Base-by-base conservation (phyloP, 2,113 vertebrate species). In the Proteles cristata region DNA sequence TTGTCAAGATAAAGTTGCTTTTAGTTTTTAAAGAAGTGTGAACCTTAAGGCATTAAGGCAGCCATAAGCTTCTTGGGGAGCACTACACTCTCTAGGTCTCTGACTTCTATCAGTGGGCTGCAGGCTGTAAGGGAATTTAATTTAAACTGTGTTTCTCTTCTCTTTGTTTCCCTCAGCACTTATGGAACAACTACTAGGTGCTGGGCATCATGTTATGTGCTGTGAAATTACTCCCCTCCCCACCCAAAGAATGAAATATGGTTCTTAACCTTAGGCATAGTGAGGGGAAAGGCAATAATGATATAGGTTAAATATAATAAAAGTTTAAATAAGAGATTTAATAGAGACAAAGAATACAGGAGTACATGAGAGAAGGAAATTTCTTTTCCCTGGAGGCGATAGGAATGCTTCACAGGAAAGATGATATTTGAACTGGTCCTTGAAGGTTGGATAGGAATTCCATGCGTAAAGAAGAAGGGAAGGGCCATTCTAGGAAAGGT, bases 271-370 rank as follows among this genome's bases (percentile, higher is more conserved):
- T 88, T 58, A 74, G 45, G 35, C 84, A 58, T 16, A 79, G 11
- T 48, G 35, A 58, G 45, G 21, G 28, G 35, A 1, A 21, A 48
- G 14, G 26, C n/a, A 28, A n/a, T 87, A 82, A 50, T 85, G 50
- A 93, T 93, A 15, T 58, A 76, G 82, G 26, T 81, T 94, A 90
- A 80, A 91, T 83, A 77, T 83, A 28, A 81, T 48, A 90, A 66
- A 73, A 68, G 19, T 86, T 73, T 48, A 17, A 86, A 76, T 45
- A 53, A 77, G n/a, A 87, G 28, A 81, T 76, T 66, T 76, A 68
- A 68, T 82, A 66, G 31, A 26, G 7, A 83, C 58, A 88, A 83
- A 15, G 74, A 76, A 43, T 63, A 69, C 10, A 88, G 31, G 26
- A 76, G 43, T 58, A 5, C 5, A 63, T 77, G 26, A 39, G 39